Percentiles rank a stretch among this genome's conserved stretches.
Evolutionary conservation across 2,888 invertebrate genomes (phyloP).

Genomic region (Dryomyza anilis): DNA sequence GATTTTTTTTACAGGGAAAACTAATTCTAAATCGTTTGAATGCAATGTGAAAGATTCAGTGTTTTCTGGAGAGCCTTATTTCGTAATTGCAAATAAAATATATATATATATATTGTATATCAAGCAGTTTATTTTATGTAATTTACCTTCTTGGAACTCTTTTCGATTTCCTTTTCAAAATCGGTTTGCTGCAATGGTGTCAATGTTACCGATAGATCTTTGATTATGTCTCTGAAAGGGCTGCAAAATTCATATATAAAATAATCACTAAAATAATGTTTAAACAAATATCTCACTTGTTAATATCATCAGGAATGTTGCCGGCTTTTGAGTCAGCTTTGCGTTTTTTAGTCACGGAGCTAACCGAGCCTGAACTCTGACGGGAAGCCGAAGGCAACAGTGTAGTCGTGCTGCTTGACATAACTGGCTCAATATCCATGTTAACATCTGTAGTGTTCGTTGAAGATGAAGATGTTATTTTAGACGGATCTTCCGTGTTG

Average conservation of each 20-base stretch:
- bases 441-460: constrained; percentile 60
- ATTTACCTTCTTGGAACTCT: constrained; percentile 57
- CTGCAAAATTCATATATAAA: no score
- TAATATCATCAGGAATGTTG: constrained; percentile 48
- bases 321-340: constrained; percentile 53
- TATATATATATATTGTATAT: not conserved
- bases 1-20: no score
- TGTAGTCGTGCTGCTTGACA: constrained; percentile 40
- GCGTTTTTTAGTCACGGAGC: constrained; percentile 54
- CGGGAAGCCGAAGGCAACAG: constrained; percentile 3
- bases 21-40: not conserved
- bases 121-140: not conserved
- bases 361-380: constrained; percentile 32
- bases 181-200: constrained; percentile 55
- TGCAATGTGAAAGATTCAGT: no score
- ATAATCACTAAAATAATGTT: no score
- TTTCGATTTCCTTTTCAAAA: constrained; percentile 56
- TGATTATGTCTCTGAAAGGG: constrained; percentile 58
- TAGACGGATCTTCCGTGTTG: constrained; percentile 16
- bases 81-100: not conserved
- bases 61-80: no score
- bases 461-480: constrained; percentile 28
- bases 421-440: constrained; percentile 68
- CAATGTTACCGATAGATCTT: constrained; percentile 59
- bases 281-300: constrained; percentile 56